Evolutionary conservation across 2,797 vertebrate genomes (phyloP).

Genomic region (Pagetopsis macropterus): DNA sequence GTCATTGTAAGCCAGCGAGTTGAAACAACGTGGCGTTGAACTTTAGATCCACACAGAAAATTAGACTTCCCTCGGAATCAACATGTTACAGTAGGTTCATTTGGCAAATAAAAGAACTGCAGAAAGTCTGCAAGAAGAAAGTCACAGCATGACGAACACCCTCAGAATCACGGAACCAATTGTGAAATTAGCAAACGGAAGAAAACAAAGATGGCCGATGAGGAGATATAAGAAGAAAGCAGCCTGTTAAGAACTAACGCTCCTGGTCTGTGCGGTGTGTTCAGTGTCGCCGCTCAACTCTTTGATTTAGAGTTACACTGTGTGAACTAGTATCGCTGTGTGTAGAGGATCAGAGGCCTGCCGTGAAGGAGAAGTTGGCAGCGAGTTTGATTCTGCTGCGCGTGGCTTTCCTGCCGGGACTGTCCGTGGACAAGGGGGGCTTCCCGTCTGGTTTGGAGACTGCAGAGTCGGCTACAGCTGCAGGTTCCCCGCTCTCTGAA

Average conservation of each 20-base stretch:
- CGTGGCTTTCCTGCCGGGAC: conserved; percentile 88
- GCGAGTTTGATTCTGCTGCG: conserved; percentile 93
- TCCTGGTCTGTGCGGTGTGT: conserved; percentile 24
- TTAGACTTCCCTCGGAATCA: conserved; percentile 22
- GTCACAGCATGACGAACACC: conserved; percentile 52
- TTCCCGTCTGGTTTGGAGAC: conserved; percentile 32
- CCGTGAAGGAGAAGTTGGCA: conserved; percentile 94
- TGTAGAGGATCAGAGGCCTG: conserved; percentile 74
- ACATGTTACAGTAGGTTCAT: conserved; percentile 20
- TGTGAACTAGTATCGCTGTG: conserved; percentile 20
- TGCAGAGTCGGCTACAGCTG: conserved; percentile 32
- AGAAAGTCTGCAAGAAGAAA: conserved; percentile 74
- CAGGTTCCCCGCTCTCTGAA: conserved; percentile 40
- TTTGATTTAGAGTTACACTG: conserved; percentile 65
- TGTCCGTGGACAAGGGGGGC: conserved; percentile 72
- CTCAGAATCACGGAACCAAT: conserved; percentile 3
- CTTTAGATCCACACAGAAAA: conserved; percentile 26
- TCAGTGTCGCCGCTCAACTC: conserved; percentile 62
- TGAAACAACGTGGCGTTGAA: conserved; percentile 33
- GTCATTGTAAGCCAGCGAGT: conserved; percentile 8
- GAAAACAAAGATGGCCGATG: conserved; percentile 8
- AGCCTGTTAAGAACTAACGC: conserved; percentile 26
- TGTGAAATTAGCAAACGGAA: conserved; percentile 9
- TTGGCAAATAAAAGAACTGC: conserved; percentile 70
- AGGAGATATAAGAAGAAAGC: not conserved